These are phyloP conservation scores for Pemphigus obesinymphae DNA, from an alignment of 1,140 invertebrate species.

Conservation along the genomic window DNA sequence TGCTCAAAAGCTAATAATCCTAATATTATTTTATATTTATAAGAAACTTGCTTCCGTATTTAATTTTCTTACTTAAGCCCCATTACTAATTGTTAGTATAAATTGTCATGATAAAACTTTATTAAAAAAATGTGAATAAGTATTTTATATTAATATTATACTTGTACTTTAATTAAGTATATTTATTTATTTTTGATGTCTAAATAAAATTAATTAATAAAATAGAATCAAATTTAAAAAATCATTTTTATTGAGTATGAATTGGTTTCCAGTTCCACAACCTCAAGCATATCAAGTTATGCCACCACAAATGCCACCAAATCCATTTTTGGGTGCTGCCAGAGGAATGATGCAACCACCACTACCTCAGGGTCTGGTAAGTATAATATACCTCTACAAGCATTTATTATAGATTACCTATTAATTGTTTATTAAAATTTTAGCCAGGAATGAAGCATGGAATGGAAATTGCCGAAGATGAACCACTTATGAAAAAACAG, in stretches of 20 bases:
- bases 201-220: no score
- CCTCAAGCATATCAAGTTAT: constrained; percentile 28
- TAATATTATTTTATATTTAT: no score
- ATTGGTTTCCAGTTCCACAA: constrained; percentile 17
- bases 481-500: constrained; percentile 80
- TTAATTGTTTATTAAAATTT: constrained; percentile 1
- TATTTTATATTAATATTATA: no score
- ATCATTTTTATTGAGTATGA: not conserved
- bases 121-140: no score
- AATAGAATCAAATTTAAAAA: no score
- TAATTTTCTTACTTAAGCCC: no score
- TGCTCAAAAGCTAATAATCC: no score
- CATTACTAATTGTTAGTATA: no score
- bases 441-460: constrained; percentile 47
- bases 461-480: constrained; percentile 60
- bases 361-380: constrained; percentile 2
- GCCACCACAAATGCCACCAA: constrained; percentile 30
- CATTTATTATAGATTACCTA: not conserved
- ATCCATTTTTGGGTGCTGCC: constrained; percentile 33
- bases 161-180: no score
- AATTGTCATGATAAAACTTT: no score
- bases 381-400: constrained; percentile 2
- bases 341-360: constrained; percentile 37
- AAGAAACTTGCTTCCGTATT: no score
- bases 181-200: no score